Conservation (phyloP, 2,888 invertebrate genomes). For the Aelia acuminata region DNA sequence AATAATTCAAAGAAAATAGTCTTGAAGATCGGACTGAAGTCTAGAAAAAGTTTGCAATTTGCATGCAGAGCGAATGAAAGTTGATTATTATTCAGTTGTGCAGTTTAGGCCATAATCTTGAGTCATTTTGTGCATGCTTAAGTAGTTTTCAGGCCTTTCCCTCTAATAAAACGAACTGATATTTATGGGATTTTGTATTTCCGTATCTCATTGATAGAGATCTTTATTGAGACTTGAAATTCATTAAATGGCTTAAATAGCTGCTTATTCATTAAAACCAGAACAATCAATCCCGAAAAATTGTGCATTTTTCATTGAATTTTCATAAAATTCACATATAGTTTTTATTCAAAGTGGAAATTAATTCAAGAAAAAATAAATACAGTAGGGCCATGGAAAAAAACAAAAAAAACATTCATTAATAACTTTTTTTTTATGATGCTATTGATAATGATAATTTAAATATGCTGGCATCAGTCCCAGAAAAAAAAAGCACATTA, state of each 20-base stretch:
- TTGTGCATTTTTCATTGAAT: no score
- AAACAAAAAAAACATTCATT: background rate
- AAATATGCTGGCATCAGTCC: no score
- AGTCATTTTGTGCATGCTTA: conserved; percentile 6
- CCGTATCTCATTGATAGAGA: background rate
- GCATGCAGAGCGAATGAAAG: conserved; percentile 2
- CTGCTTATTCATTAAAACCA: background rate
- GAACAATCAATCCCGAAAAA: no score
- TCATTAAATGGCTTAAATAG: no score
- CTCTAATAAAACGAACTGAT: background rate
- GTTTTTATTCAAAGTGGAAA: no score
- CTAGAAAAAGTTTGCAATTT: background rate
- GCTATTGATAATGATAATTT: no score
- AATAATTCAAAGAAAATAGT: background rate
- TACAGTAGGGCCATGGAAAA: no score
- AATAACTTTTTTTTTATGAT: no score
- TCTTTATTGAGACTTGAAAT: background rate
- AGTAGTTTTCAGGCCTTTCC: background rate
- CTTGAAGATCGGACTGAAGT: background rate
- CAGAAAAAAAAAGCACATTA: no score
- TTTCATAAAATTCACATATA: no score
- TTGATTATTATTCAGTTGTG: conserved; percentile 41
- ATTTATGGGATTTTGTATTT: background rate
- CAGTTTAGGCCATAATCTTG: background rate
- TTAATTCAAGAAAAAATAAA: no score